phyloP scores from a whole-genome alignment of 2,888 invertebrate species.

The Hypomecis atomaria region DNA sequence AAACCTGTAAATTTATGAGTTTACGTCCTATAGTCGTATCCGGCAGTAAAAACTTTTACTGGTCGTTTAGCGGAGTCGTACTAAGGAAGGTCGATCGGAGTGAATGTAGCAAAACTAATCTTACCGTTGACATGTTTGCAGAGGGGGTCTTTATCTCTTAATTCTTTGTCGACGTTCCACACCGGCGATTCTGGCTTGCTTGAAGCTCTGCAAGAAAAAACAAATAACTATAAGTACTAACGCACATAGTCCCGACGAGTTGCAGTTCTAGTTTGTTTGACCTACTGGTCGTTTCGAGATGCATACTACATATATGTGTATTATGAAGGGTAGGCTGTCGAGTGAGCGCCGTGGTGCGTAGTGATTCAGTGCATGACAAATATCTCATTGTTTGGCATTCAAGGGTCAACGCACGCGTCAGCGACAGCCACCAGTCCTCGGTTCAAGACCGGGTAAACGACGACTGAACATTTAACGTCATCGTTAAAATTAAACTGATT shows the following conservation, averaged over 20 bases:
- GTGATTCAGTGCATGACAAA: constrained; percentile 69
- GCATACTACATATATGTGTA: constrained; percentile 27
- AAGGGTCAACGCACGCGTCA: constrained; percentile 73
- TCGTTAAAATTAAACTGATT: constrained; percentile 72
- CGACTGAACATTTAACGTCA: constrained; percentile 64
- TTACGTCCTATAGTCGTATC: constrained; percentile 40
- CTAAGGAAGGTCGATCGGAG: constrained; percentile 40
- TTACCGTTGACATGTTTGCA: constrained; percentile 79
- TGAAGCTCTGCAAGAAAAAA: constrained; percentile 67
- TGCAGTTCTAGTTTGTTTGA: constrained; percentile 19
- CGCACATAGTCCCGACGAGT: neutral
- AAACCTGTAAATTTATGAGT: constrained; percentile 42
- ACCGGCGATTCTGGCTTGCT: constrained; percentile 77
- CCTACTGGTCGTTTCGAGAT: constrained; percentile 20
- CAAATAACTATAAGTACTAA: neutral
- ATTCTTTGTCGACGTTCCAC: constrained; percentile 74
- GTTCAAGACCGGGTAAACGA: constrained; percentile 67
- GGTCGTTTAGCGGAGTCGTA: constrained; percentile 40
- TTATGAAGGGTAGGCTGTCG: constrained; percentile 47
- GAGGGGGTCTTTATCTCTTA: constrained; percentile 68
- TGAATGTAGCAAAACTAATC: constrained; percentile 45
- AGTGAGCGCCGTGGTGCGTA: constrained; percentile 39
- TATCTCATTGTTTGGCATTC: constrained; percentile 68
- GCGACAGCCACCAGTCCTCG: constrained; percentile 55
- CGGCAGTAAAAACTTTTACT: constrained; percentile 50